Evolutionary conservation across 2,113 vertebrate genomes (phyloP), one percentile per base, ranked within the genome.

Genomic region (Piaya cayana): DNA sequence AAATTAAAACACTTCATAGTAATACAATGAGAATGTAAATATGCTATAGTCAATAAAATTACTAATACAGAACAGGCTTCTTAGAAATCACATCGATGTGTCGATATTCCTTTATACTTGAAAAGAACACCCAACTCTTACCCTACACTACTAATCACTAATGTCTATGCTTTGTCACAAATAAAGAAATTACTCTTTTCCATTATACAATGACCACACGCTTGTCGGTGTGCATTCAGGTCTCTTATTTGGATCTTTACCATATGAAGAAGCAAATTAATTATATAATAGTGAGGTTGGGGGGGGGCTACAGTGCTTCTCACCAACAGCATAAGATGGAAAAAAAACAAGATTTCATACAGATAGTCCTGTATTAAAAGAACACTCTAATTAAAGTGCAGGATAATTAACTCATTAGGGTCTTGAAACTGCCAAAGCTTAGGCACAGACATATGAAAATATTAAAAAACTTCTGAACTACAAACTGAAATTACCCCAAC

Each of bases 81-180:
- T 71, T 47, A 83, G 82, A 95, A 89, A 82, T 82, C 69, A 58
- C 78, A 52, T 76, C 32, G 27, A 21, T 80, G 43, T 67, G 59
- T 92, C 75, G 86, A 62, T 67, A 93, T 15, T 92, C 49, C 36
- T 42, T 59, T 77, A 39, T 9, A 81, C 16, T 84, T 89, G 30
- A 30, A 94, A 90, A 93, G 69, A 89, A 85, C 53, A 58, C 5
- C 11, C 79, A 84, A 68, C 16, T 16, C 14, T 64, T 87, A 95
- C 92, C 55, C 77, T 67, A 19, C 55, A 64, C 64, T 43, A 26
- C 82, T 93, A 95, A 92, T 86, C 42, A 65, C 76, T 82, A 86
- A 94, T 29, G 7, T 39, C 12, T 39, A 39, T 39, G 39, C 39
- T 39, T 39, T 39, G 39, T 39, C 39, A 39, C 39, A 39, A 39